Base-by-base conservation (phyloP, 1,140 invertebrate species). In the Heterodera schachtii region DNA sequence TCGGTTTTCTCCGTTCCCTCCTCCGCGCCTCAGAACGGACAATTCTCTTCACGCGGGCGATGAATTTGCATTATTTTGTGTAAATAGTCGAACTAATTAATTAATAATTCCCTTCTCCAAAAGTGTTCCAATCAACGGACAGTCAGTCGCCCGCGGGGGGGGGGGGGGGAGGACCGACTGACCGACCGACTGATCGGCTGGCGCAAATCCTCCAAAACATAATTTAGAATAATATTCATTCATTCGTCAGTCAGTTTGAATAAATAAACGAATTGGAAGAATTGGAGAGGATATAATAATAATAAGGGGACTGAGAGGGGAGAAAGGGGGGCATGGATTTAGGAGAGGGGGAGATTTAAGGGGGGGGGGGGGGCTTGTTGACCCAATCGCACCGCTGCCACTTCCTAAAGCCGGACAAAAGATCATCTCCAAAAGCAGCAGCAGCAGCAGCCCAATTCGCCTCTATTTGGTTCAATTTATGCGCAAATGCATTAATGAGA, bases 41-140 rank as follows among this genome's bases (percentile, higher is more conserved):
- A 52, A 8, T 52, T 52, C 49, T 52, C 49, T 11, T 52, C 49
- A 52, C 2, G 6, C 49, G 31, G 31, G 31, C 31, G 31, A 31
- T 31, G 31, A 31, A 31, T 31, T 31, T 31, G 1, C 31, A 31
- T 31, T 31, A 31, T 31, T 31, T 31, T 31, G 31, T 31, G 31
- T 31, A 31, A 31, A 31, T 31, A 31, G 31, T 31, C 31, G 31
- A 31, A 31, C 31, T 19, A 19, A 60, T 60, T 60, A 60, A 60
- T 60, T 60, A 16, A 60, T 60, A 31, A 31, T 31, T 31, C 31
- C 31, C 19, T 16, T 60, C 57, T 60, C 11, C 57, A 60, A 60
- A 60, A 60, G 57, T 60, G 57, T 60, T 60, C 57, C 57, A 60
- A 60, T 60, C 57, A 60, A 60, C 57, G 57, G 57, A 52, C 49